phyloP scores from a whole-genome alignment of 2,797 vertebrate species.

The Simalia tracyae region DNA sequence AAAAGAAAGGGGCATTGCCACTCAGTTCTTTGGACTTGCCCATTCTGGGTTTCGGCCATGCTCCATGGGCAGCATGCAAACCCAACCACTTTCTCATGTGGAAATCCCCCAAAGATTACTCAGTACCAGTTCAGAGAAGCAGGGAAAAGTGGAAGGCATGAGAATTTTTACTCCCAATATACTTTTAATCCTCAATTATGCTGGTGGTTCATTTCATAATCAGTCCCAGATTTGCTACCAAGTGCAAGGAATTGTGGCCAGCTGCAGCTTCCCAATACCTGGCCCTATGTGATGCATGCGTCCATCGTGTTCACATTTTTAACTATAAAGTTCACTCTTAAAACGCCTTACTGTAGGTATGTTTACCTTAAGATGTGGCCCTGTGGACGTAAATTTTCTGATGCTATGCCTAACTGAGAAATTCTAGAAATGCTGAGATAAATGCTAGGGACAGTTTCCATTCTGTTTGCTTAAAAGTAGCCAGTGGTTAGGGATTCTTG shows the following conservation, averaged over 20 bases:
- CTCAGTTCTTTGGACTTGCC: no score
- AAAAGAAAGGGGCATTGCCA: no score
- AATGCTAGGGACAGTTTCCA: neutral
- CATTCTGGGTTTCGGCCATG: no score
- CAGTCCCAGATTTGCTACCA: no score
- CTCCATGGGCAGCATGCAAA: no score
- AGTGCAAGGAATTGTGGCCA: neutral
- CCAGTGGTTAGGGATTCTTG: neutral
- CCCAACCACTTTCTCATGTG: no score
- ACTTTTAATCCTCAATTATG: no score
- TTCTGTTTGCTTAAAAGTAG: neutral
- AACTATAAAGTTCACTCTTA: neutral
- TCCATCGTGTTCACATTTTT: neutral
- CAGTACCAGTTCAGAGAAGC: no score
- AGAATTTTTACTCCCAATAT: no score
- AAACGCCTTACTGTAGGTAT: neutral
- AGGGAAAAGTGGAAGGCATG: no score
- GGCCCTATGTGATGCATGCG: neutral
- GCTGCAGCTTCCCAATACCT: neutral
- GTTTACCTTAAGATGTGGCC: neutral
- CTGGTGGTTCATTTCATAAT: no score
- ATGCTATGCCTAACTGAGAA: neutral
- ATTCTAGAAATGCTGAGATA: neutral
- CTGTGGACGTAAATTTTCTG: neutral
- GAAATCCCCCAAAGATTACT: no score